These are phyloP conservation scores for Bombylius major DNA, from an alignment of 2,888 invertebrate species.

Conservation along the genomic window DNA sequence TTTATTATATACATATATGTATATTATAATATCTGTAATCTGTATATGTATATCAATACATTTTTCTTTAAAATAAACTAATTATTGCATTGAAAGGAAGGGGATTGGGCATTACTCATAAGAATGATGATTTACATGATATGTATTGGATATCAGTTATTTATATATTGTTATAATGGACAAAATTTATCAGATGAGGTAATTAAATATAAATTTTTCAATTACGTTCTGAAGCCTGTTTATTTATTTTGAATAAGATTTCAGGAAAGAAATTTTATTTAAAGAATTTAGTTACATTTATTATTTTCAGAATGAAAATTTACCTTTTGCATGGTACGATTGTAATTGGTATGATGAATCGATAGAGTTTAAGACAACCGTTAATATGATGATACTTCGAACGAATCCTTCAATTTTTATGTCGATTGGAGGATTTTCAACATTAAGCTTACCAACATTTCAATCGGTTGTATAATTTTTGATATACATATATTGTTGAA, in stretches of 20 bases:
- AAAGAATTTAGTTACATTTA: neutral
- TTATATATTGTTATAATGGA: neutral
- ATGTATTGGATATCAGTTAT: neutral
- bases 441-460: slow-evolving; percentile 23
- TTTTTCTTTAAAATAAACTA: neutral
- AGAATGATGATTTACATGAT: neutral
- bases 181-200: neutral
- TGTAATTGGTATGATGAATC: slow-evolving; percentile 27
- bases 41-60: too few species aligned
- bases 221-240: neutral
- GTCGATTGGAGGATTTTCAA: slow-evolving; percentile 24
- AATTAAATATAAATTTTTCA: too few species aligned
- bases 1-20: neutral
- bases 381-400: slow-evolving; percentile 25
- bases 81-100: neutral
- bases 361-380: slow-evolving; percentile 20
- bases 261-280: neutral
- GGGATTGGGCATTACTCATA: neutral
- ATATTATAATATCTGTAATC: neutral
- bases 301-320: neutral
- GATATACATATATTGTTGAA: too few species aligned
- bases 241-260: too few species aligned
- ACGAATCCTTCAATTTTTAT: slow-evolving; percentile 18
- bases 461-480: slow-evolving; percentile 17
- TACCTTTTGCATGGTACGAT: slow-evolving; percentile 23